Evolutionary conservation across 2,113 vertebrate genomes (phyloP), one percentile per base, ranked within the genome.

Genomic region (Spea bombifrons): DNA sequence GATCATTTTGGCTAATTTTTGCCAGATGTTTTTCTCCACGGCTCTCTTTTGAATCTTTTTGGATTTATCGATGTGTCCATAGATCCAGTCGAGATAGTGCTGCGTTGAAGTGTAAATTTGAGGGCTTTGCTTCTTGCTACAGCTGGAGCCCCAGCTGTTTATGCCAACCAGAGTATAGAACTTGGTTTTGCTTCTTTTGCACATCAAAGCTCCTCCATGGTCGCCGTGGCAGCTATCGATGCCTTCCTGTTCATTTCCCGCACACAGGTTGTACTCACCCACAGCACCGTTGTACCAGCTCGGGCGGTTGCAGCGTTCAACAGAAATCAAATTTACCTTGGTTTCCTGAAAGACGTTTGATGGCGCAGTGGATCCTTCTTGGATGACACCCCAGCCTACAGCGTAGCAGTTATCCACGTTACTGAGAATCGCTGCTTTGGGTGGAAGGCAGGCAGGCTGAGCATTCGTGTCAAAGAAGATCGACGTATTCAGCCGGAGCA

Each of bases 201-300:
- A 30, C 30, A 30, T 30, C 30, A 30, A 30, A 30, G 30, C 30
- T 30, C 30, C 30, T 30, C 30, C 30, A 30, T 30, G 30, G 30
- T 30, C 30, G 1, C 1, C 86, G 87, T 89, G 86, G 82, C 86
- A 89, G 69, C 84, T 88, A 79, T 89, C 88, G 0, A 85, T 55
- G 57, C 81, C 83, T 81, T 85, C 88, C 59, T 78, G 45, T 3
- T 85, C 84, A 8, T 86, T 85, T 0, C 88, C 88, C 0, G 87
- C 87, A 0, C 88, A 89, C 71, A 88, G 47, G 0, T 84, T 84
- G 65, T 76, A 83, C 0, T 76, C 44, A 2, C 7, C 71, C 7
- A 89, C 15, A 10, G 52, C 50, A 8, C 88, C 87, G 0, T 84
- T 81, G 79, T 89, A 89, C 87, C 86, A 89, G 44, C 47, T 48